Percentiles rank a stretch among this genome's conserved stretches.
Evolutionary conservation across 2,888 invertebrate genomes (phyloP).

Genomic region (Melipona bicolor): DNA sequence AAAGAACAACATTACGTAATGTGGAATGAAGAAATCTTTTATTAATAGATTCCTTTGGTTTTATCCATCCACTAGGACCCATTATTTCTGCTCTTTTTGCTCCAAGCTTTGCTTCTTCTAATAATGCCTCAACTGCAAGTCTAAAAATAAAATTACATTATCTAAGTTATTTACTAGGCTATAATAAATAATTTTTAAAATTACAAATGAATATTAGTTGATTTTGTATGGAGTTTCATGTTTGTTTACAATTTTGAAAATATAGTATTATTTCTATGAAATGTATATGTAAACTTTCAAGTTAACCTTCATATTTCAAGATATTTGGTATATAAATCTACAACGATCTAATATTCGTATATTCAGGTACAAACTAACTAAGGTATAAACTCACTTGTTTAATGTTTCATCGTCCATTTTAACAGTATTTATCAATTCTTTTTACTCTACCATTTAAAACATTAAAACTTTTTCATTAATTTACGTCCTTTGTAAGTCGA

Average conservation of each 20-base stretch:
- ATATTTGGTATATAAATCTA: too few species aligned
- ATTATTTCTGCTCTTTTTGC: constrained; percentile 81
- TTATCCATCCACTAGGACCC: constrained; percentile 83
- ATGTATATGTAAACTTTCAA: background rate
- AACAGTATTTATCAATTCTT: background rate
- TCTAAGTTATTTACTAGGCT: background rate
- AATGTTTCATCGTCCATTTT: constrained; percentile 79
- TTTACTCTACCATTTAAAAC: background rate
- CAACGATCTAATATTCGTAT: too few species aligned
- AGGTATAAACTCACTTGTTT: constrained; percentile 69
- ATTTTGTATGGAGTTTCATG: too few species aligned
- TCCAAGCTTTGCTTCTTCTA: constrained; percentile 81
- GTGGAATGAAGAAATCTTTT: constrained; percentile 82
- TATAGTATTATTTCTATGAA: background rate
- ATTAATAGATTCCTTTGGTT: constrained; percentile 81
- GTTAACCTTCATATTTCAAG: background rate
- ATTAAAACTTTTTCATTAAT: background rate
- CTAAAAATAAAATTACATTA: constrained; percentile 46
- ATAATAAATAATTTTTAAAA: background rate
- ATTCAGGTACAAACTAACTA: background rate
- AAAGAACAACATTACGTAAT: constrained; percentile 78
- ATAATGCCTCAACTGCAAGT: constrained; percentile 81
- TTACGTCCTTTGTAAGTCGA: background rate
- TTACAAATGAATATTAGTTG: too few species aligned
- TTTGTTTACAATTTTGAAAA: background rate